Percentiles rank a stretch among this genome's conserved stretches.
These are phyloP conservation scores for Diabrotica balteata DNA, from an alignment of 2,888 invertebrate species.

Conservation along the genomic window DNA sequence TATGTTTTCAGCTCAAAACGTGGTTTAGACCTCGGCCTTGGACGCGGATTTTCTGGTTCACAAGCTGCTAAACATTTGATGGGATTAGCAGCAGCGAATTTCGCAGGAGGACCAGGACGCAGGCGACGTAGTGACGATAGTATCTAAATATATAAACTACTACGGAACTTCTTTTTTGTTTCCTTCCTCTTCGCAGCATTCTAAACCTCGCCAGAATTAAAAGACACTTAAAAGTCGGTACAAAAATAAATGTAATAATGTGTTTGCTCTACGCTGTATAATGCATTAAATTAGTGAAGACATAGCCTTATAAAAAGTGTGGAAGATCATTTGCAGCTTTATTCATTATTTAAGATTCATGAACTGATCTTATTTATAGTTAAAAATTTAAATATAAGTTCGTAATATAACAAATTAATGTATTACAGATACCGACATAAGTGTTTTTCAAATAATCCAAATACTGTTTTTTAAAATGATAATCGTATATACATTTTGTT, in stretches of 20 bases:
- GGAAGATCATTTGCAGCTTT: too few species aligned
- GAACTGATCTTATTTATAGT: too few species aligned
- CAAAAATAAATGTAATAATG: not conserved
- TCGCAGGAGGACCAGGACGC: constrained; percentile 87
- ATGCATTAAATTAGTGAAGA: too few species aligned
- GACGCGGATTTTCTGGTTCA: constrained; percentile 87
- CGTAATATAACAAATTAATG: too few species aligned
- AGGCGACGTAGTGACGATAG: constrained; percentile 73
- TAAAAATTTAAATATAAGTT: too few species aligned
- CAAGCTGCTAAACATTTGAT: constrained; percentile 91
- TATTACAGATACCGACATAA: too few species aligned
- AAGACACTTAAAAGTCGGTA: constrained; percentile 1
- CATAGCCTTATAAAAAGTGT: too few species aligned
- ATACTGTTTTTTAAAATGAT: too few species aligned
- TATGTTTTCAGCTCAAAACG: constrained; percentile 76
- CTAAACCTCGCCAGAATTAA: not conserved
- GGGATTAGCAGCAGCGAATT: constrained; percentile 89
- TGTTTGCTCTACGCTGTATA: too few species aligned
- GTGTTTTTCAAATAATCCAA: too few species aligned
- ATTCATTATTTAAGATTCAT: too few species aligned
- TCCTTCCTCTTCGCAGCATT: not conserved
- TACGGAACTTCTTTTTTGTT: constrained; percentile 32
- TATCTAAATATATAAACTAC: constrained; percentile 29
- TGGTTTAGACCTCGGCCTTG: constrained; percentile 85
- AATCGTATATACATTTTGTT: too few species aligned